Evolutionary conservation across 2,113 vertebrate species (phyloP).

Genomic region (Gobio gobio): DNA sequence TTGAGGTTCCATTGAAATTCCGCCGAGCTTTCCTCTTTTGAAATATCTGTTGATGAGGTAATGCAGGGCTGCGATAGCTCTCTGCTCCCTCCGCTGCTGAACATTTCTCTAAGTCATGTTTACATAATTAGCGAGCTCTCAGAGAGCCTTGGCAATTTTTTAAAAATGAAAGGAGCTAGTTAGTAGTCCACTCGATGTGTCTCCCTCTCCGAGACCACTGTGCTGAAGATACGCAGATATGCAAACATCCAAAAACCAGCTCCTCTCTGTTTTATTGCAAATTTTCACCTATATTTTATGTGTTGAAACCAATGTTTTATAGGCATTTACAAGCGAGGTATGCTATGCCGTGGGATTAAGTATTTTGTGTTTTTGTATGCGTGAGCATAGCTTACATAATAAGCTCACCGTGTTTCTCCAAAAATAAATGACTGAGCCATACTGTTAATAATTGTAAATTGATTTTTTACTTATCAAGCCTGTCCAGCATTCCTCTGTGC

Average conservation of each 20-base stretch:
- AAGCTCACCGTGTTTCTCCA: conserved; percentile 26
- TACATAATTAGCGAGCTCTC: conserved; percentile 76
- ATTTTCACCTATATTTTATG: background rate
- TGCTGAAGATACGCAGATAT: background rate
- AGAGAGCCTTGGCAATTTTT: conserved; percentile 70
- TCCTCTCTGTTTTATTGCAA: background rate
- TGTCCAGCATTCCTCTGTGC: conserved; percentile 46
- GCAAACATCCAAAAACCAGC: background rate
- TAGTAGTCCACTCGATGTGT: conserved; percentile 64
- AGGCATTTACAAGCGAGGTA: background rate
- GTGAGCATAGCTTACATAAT: conserved; percentile 3
- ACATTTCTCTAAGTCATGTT: conserved; percentile 79
- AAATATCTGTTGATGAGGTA: conserved; percentile 79
- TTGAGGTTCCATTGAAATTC: conserved; percentile 79
- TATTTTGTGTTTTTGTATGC: conserved; percentile 29
- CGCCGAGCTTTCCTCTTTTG: conserved; percentile 69
- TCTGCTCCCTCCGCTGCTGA: conserved; percentile 68
- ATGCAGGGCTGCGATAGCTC: conserved; percentile 68
- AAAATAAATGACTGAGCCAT: conserved; percentile 46
- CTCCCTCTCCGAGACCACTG: conserved; percentile 55
- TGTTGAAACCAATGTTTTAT: background rate
- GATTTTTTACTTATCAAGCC: conserved; percentile 61
- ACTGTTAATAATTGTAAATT: conserved; percentile 58
- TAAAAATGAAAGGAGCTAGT: conserved; percentile 73
- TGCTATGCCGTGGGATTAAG: background rate